Percentiles rank a stretch among this genome's conserved stretches.
These are phyloP conservation scores for Sylvilagus bachmani DNA, from an alignment of 2,113 vertebrate genomes.

Conservation along the genomic window DNA sequence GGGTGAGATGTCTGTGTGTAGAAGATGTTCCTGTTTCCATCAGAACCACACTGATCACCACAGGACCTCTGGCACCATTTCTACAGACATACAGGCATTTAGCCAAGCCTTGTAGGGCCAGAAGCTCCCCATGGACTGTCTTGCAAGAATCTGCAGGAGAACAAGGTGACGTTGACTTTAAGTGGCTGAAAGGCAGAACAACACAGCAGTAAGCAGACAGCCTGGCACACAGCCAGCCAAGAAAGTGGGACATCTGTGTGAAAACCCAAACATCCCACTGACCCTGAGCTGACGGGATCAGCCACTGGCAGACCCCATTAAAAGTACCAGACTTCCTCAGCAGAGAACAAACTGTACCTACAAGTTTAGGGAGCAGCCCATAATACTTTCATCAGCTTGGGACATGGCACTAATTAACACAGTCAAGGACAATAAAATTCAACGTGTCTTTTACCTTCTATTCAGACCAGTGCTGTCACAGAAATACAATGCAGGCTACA, in stretches of 20 bases:
- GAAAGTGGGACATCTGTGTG: background rate
- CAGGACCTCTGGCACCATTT: constrained; percentile 21
- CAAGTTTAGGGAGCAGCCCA: background rate
- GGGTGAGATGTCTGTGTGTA: background rate
- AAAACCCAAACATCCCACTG: background rate
- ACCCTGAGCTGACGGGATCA: constrained; percentile 5
- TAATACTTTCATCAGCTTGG: background rate
- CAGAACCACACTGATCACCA: background rate
- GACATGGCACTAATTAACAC: background rate
- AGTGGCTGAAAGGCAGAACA: background rate
- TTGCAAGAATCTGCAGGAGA: background rate
- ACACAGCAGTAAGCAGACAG: background rate
- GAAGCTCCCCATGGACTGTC: background rate
- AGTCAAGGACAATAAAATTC: background rate
- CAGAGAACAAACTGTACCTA: background rate
- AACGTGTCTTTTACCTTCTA: background rate
- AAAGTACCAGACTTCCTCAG: background rate
- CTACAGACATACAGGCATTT: background rate
- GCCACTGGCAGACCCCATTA: background rate
- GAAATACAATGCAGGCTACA: constrained; percentile 21
- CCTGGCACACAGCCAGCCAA: background rate
- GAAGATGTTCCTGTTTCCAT: background rate
- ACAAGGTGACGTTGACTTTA: background rate
- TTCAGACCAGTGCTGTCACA: background rate
- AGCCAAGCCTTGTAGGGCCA: background rate